Conservation (phyloP, 2,888 invertebrate genomes). For the Lycaena phlaeas region DNA sequence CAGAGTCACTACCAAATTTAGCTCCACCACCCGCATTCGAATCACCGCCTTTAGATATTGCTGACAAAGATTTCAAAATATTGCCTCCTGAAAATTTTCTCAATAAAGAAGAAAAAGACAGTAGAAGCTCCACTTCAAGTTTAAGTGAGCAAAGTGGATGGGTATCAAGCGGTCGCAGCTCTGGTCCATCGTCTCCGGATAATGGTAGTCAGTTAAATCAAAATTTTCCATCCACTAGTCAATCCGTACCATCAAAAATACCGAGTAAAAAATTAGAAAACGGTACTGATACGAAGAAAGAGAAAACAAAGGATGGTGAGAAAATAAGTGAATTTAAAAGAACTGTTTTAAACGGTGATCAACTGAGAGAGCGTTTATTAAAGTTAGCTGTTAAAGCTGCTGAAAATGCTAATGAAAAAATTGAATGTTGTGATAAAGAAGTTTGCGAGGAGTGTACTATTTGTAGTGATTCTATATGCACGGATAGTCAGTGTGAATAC, state of each 20-base stretch:
- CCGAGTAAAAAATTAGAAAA: slow-evolving; percentile 39
- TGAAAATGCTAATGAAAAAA: slow-evolving; percentile 58
- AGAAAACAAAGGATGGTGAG: slow-evolving; percentile 39
- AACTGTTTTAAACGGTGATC: slow-evolving; percentile 75
- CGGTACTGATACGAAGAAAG: slow-evolving; percentile 20
- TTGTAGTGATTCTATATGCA: slow-evolving; percentile 66
- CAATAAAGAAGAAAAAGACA: slow-evolving; percentile 53
- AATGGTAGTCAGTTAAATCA: slow-evolving; percentile 66
- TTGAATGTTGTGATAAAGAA: slow-evolving; percentile 69
- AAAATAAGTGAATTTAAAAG: slow-evolving; percentile 58
- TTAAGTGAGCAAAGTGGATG: slow-evolving; percentile 90
- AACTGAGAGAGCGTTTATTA: slow-evolving; percentile 76
- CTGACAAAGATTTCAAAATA: slow-evolving; percentile 66
- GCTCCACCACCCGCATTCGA: slow-evolving; percentile 76
- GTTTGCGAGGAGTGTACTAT: slow-evolving; percentile 66
- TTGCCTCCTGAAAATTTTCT: slow-evolving; percentile 63
- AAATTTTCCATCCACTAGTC: slow-evolving; percentile 49
- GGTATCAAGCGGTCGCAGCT: slow-evolving; percentile 85
- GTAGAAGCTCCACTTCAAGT: slow-evolving; percentile 75
- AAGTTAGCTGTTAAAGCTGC: slow-evolving; percentile 73
- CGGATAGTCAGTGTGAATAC: slow-evolving; percentile 65
- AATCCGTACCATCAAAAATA: slow-evolving; percentile 34
- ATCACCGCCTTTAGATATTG: slow-evolving; percentile 66
- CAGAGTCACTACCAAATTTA: slow-evolving; percentile 82
- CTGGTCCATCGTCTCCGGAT: slow-evolving; percentile 76